Conservation (phyloP, 2,888 invertebrate species). For the Piscicola geometra region DNA sequence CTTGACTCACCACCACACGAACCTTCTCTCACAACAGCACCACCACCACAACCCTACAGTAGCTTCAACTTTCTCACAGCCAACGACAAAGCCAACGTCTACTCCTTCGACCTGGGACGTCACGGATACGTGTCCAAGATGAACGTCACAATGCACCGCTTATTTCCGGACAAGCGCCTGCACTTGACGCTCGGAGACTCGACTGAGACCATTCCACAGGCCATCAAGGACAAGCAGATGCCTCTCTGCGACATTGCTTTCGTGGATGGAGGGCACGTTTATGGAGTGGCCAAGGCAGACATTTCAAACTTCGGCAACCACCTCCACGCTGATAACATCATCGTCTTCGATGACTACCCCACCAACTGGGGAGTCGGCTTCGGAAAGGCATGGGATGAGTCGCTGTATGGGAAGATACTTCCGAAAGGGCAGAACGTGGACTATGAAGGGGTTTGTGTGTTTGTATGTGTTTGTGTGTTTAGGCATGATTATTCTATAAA, state of each 20-base stretch:
- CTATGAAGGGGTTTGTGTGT: background rate
- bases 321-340: slow-evolving; percentile 28
- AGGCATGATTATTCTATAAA: background rate
- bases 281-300: slow-evolving; percentile 34
- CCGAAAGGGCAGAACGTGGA: background rate
- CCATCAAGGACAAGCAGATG: slow-evolving; percentile 1
- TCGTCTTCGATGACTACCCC: slow-evolving; percentile 36
- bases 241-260: slow-evolving; percentile 39
- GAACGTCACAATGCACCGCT: slow-evolving; percentile 33
- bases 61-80: slow-evolving; percentile 37
- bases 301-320: slow-evolving; percentile 33
- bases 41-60: slow-evolving; percentile 11
- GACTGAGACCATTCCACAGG: slow-evolving; percentile 32
- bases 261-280: slow-evolving; percentile 41
- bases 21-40: too few relatives aligned
- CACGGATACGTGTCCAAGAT: slow-evolving; percentile 37
- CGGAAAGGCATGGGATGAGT: slow-evolving; percentile 31
- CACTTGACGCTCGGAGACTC: slow-evolving; percentile 39
- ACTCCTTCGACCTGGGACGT: slow-evolving; percentile 40
- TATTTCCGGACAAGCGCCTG: slow-evolving; percentile 33
- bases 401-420: background rate
- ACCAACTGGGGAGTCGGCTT: slow-evolving; percentile 27
- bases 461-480: too few relatives aligned
- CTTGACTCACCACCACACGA: too few relatives aligned
- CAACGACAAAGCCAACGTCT: slow-evolving; percentile 33